These are phyloP conservation scores for Heliconius congener DNA, from an alignment of 1,140 invertebrate genomes.

Conservation along the genomic window DNA sequence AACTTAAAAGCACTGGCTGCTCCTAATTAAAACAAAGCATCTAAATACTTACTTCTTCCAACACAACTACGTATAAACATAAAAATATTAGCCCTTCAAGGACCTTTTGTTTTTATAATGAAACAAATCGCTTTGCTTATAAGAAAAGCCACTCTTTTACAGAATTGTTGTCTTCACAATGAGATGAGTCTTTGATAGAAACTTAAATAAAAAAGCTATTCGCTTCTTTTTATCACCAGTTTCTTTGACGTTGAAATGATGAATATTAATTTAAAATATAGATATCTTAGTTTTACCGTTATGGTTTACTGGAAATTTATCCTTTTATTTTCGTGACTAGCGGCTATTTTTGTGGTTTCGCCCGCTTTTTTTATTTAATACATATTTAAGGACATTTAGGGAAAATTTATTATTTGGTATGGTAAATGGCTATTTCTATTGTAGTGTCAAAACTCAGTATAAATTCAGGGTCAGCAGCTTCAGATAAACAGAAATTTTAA, in stretches of 20 bases:
- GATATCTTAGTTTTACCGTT: not conserved
- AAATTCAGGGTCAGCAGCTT: too few species aligned
- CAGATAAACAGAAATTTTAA: too few species aligned
- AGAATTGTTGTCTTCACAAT: constrained; percentile 44
- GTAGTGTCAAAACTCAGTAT: too few species aligned
- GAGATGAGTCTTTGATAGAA: constrained; percentile 32
- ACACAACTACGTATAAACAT: not conserved
- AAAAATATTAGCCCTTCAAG: constrained; percentile 25
- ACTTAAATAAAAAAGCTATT: constrained; percentile 18
- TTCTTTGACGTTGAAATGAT: constrained; percentile 19
- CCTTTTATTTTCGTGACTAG: too few species aligned
- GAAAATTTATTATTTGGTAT: too few species aligned
- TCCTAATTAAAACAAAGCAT: not conserved
- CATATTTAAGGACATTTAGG: too few species aligned
- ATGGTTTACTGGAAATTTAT: not conserved
- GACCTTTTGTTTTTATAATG: constrained; percentile 39
- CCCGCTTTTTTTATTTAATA: too few species aligned
- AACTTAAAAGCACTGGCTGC: not conserved
- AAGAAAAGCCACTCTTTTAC: constrained; percentile 34
- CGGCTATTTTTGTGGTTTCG: too few species aligned
- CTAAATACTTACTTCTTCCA: constrained; percentile 6
- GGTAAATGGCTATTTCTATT: too few species aligned
- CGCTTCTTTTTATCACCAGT: constrained; percentile 14
- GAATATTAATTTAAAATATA: constrained; percentile 14
- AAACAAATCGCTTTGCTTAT: constrained; percentile 43